Evolutionary conservation across 2,113 vertebrate species (phyloP).

Genomic region (Oreochromis spilurus): DNA sequence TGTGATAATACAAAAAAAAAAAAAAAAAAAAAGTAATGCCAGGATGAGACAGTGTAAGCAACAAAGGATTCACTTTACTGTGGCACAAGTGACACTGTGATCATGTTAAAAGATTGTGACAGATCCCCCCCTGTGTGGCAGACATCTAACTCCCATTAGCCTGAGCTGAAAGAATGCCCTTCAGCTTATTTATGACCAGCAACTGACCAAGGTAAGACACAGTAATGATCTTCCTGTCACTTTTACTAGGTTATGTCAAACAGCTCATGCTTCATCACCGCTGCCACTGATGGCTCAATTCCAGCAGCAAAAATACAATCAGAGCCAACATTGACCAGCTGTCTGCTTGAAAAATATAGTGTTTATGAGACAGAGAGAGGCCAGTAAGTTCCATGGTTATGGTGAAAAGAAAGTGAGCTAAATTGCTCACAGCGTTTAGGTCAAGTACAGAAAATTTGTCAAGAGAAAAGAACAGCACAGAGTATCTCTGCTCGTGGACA

Average conservation of each 20-base stretch:
- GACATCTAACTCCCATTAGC: constrained; percentile 31
- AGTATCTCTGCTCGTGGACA: not conserved
- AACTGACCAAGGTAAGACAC: constrained; percentile 36
- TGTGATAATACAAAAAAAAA: not conserved
- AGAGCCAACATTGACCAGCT: constrained; percentile 63
- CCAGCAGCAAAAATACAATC: constrained; percentile 63
- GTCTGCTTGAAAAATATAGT: constrained; percentile 57
- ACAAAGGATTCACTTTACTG: not conserved
- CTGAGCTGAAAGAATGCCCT: constrained; percentile 16
- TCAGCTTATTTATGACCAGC: constrained; percentile 30
- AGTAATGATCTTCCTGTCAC: constrained; percentile 61
- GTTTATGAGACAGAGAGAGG: constrained; percentile 33
- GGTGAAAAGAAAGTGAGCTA: constrained; percentile 4
- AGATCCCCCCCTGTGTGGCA: not conserved
- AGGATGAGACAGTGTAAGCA: not conserved
- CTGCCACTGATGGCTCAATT: constrained; percentile 53
- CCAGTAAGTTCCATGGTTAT: constrained; percentile 19
- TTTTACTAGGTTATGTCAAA: constrained; percentile 57
- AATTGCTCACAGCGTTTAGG: not conserved
- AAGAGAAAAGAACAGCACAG: not conserved
- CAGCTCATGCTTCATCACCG: constrained; percentile 54
- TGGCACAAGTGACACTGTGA: not conserved
- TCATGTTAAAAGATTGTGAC: not conserved
- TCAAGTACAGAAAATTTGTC: not conserved
- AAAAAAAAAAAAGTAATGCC: not conserved